A percentile compares a stretch with the other conserved stretches of the same genome.
These are phyloP conservation scores for Siderastrea siderea DNA, from an alignment of 92 coral and sea anemone genomes.

Conservation along the genomic window DNA sequence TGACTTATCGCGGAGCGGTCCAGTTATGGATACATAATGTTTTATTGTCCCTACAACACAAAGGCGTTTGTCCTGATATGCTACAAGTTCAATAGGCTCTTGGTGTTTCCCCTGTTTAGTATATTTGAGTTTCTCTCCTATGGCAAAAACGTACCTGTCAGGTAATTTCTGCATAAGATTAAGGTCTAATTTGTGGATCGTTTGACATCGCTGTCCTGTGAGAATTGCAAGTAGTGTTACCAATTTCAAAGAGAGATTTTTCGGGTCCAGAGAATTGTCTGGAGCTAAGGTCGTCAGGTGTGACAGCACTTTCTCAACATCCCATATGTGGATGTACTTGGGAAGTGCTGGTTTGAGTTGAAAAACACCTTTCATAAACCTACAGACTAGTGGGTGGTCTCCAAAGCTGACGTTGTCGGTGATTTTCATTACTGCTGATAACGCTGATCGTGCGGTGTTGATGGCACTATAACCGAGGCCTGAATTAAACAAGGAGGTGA, in stretches of 20 bases:
- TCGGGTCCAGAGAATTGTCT: not conserved
- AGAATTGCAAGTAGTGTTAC: not conserved
- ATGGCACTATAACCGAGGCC: slow-evolving; percentile 67
- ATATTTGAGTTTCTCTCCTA: slow-evolving; percentile 5
- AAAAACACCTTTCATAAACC: slow-evolving; percentile 66
- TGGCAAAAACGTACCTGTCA: not conserved
- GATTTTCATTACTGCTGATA: slow-evolving; percentile 27
- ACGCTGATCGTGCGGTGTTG: slow-evolving; percentile 62
- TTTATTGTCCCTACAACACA: not conserved
- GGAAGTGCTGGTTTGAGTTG: slow-evolving; percentile 68
- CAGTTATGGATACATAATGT: not conserved
- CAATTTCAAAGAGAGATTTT: slow-evolving; percentile 18
- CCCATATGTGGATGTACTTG: slow-evolving; percentile 43
- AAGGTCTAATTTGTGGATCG: slow-evolving; percentile 10
- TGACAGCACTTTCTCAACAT: slow-evolving; percentile 12
- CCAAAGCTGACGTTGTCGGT: slow-evolving; percentile 49
- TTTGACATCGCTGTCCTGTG: slow-evolving; percentile 23
- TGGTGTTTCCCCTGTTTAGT: slow-evolving; percentile 4
- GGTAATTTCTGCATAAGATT: not conserved
- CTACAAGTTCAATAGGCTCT: slow-evolving; percentile 13
- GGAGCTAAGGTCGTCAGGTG: slow-evolving; percentile 7
- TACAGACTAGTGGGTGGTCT: slow-evolving; percentile 43
- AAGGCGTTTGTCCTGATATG: slow-evolving; percentile 9
- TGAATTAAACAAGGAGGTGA: slow-evolving; percentile 16
- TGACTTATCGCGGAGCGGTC: not conserved